Conservation (phyloP, 2,888 invertebrate genomes). For the Drosophila dives region DNA sequence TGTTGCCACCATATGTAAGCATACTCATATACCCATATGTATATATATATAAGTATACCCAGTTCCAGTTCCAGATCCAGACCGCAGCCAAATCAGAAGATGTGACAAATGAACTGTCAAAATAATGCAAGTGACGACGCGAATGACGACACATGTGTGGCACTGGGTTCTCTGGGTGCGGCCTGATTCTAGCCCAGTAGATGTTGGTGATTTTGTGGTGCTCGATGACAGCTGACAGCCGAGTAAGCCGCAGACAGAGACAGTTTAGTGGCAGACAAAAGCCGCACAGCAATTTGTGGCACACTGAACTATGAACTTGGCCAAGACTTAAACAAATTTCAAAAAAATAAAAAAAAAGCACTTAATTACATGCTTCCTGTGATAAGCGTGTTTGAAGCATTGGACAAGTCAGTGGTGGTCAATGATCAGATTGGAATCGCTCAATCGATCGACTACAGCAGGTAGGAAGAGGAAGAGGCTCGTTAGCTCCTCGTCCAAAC, state of each 20-base stretch:
- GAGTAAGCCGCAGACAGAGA: constrained; percentile 67
- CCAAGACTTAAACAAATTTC: constrained; percentile 46
- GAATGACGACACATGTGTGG: constrained; percentile 62
- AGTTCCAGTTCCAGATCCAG: constrained; percentile 41
- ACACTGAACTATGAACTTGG: constrained; percentile 53
- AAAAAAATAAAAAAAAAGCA: constrained; percentile 39
- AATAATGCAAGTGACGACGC: constrained; percentile 75
- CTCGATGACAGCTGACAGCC: constrained; percentile 70
- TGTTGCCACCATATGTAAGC: constrained; percentile 46
- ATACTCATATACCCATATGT: constrained; percentile 15
- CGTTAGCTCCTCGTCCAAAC: constrained; percentile 56
- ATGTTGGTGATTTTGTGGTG: constrained; percentile 3
- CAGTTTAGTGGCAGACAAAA: constrained; percentile 56
- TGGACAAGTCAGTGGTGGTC: constrained; percentile 44
- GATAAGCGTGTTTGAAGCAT: constrained; percentile 25
- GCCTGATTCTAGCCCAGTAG: constrained; percentile 21
- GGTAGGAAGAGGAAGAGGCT: constrained; percentile 57
- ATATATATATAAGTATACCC: neutral
- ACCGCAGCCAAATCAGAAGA: constrained; percentile 68
- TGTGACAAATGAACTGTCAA: constrained; percentile 78
- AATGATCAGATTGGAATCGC: constrained; percentile 63
- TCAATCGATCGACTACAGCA: constrained; percentile 67
- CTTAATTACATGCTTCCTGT: constrained; percentile 74
- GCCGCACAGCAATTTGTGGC: constrained; percentile 56
- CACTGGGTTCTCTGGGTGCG: constrained; percentile 47